A percentile compares a stretch with the other conserved stretches of the same genome.
phyloP scores from a whole-genome alignment of 2,797 vertebrate species.

The Monodelphis domestica region DNA sequence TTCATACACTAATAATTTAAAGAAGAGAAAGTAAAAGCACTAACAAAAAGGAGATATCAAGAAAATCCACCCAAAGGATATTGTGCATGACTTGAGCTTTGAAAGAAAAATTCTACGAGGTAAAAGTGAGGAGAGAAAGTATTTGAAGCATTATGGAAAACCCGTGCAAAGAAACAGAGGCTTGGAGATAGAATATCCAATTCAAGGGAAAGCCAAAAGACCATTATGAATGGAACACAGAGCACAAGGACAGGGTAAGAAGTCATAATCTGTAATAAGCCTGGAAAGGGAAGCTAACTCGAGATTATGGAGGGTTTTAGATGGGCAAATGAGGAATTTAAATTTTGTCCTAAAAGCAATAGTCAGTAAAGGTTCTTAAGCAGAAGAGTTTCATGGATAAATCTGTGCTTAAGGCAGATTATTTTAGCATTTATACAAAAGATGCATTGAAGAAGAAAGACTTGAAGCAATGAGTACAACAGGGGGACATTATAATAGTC shows the following conservation, averaged over 20 bases:
- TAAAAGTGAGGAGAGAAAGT: neutral
- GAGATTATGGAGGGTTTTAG: neutral
- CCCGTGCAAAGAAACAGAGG: neutral
- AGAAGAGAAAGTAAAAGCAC: neutral
- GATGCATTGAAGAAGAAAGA: too few relatives aligned
- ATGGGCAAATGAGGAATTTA: neutral
- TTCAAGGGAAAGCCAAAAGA: neutral
- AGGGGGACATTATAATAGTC: neutral
- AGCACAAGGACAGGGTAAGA: neutral
- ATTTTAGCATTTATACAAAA: neutral
- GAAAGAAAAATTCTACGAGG: neutral
- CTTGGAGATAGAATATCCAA: neutral
- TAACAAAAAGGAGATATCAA: neutral
- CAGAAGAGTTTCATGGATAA: neutral
- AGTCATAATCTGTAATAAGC: neutral
- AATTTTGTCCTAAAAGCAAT: neutral
- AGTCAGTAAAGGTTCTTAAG: neutral
- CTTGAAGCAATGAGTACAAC: neutral
- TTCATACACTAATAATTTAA: neutral
- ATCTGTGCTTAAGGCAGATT: neutral
- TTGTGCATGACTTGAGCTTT: neutral
- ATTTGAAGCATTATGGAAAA: neutral
- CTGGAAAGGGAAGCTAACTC: neutral
- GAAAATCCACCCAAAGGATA: neutral
- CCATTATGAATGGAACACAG: neutral